These are phyloP conservation scores for Pterobdella sp. DNA, from an alignment of 2,888 invertebrate genomes.

Conservation along the genomic window DNA sequence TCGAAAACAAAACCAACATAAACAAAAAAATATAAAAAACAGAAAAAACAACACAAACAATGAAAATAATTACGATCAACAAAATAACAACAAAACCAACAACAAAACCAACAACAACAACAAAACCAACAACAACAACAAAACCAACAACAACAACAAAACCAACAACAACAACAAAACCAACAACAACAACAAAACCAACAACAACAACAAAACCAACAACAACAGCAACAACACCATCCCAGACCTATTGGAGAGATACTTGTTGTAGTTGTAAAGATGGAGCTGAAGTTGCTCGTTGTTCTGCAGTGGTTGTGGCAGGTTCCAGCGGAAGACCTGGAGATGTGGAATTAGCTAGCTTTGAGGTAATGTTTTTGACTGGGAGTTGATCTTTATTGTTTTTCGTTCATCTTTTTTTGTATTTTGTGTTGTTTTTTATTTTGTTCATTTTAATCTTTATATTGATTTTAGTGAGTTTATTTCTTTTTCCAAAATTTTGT, in stretches of 20 bases:
- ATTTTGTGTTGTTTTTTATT: too few relatives aligned
- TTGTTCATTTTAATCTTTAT: too few relatives aligned
- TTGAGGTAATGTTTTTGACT: not conserved
- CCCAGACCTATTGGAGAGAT: constrained; percentile 57
- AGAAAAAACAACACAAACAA: not conserved
- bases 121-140: not conserved
- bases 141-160: not conserved
- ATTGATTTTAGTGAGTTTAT: too few relatives aligned
- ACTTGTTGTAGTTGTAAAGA: constrained; percentile 56
- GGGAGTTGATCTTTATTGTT: too few relatives aligned
- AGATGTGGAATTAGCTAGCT: too few relatives aligned
- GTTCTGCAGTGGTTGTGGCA: constrained; percentile 60
- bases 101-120: not conserved
- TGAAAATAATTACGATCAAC: not conserved
- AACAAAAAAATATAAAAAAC: not conserved
- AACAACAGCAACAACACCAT: not conserved
- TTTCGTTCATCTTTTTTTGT: too few relatives aligned
- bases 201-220: not conserved
- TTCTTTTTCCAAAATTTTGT: too few relatives aligned
- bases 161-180: not conserved
- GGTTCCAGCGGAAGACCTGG: constrained; percentile 61
- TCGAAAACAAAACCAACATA: not conserved
- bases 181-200: not conserved
- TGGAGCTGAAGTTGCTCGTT: constrained; percentile 60
- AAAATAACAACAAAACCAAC: not conserved